Percentiles rank a stretch among this genome's conserved stretches.
Conservation (phyloP, 2,797 vertebrate genomes). For the Tauraco hartlaubi region DNA sequence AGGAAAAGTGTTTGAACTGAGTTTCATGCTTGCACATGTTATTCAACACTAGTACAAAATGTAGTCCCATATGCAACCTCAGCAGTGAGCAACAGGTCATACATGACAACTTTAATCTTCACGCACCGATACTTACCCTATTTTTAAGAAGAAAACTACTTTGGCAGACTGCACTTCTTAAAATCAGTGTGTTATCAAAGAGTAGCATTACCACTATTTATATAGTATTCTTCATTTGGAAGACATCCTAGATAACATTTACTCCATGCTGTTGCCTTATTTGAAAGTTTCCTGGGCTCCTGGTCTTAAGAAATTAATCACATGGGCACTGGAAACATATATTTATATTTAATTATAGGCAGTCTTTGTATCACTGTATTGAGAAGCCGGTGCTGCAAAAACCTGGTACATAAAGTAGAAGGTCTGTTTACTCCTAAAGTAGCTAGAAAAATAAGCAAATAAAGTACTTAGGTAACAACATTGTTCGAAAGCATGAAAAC, state of each 20-base stretch:
- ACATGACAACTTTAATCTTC: constrained; percentile 21
- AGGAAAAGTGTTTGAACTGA: not conserved
- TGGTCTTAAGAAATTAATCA: constrained; percentile 4
- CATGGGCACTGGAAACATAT: not conserved
- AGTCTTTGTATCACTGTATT: not conserved
- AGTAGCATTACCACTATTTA: not conserved
- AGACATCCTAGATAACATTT: constrained; percentile 23
- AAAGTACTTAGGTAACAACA: not conserved
- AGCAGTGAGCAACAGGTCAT: constrained; percentile 33
- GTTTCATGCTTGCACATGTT: not conserved
- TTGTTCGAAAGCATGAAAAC: not conserved
- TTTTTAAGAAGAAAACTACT: constrained; percentile 19
- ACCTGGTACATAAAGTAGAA: not conserved
- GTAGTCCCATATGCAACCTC: not conserved
- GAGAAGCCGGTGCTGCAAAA: constrained; percentile 4
- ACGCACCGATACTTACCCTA: not conserved
- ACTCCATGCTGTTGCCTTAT: not conserved
- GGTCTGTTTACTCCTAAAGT: not conserved
- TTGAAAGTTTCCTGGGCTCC: not conserved
- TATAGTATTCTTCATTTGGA: not conserved
- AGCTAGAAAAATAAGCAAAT: not conserved
- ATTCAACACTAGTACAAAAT: not conserved
- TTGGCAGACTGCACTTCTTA: constrained; percentile 41
- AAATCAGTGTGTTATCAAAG: constrained; percentile 11
- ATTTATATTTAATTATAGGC: constrained; percentile 4